phyloP scores from a whole-genome alignment of 2,113 vertebrate species.

The Xiphophorus maculatus region DNA sequence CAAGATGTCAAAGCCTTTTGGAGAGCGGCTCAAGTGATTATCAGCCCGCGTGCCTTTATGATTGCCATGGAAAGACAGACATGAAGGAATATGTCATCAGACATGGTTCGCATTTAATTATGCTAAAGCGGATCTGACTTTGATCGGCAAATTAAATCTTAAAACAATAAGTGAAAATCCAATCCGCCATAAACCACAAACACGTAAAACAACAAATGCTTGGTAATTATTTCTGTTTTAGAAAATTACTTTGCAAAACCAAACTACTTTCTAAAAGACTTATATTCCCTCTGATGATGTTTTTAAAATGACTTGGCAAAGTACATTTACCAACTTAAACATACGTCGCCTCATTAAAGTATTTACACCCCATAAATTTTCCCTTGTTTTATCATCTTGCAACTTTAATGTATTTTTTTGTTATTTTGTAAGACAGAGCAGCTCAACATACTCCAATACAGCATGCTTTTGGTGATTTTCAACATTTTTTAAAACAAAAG shows the following conservation, averaged over 20 bases:
- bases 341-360: no score
- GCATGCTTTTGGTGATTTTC: neutral
- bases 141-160: slow-evolving; percentile 50
- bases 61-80: slow-evolving; percentile 30
- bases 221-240: slow-evolving; percentile 25
- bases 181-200: slow-evolving; percentile 16
- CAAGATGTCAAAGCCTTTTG: slow-evolving; percentile 42
- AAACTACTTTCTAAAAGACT: neutral
- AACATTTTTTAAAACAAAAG: no score
- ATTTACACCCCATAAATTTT: neutral
- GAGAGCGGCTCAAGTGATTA: slow-evolving; percentile 43
- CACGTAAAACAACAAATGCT: slow-evolving; percentile 18
- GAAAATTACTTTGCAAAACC: slow-evolving; percentile 4
- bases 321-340: neutral
- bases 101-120: slow-evolving; percentile 30
- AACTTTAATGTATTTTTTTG: neutral
- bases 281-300: neutral
- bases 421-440: neutral
- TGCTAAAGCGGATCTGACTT: slow-evolving; percentile 37
- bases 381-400: neutral
- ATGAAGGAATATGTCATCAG: slow-evolving; percentile 65
- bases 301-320: neutral
- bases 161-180: slow-evolving; percentile 32
- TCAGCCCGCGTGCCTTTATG: slow-evolving; percentile 29
- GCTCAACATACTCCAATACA: neutral